Conservation (phyloP, 2,888 invertebrate species). For the Heliconius hortense region DNA sequence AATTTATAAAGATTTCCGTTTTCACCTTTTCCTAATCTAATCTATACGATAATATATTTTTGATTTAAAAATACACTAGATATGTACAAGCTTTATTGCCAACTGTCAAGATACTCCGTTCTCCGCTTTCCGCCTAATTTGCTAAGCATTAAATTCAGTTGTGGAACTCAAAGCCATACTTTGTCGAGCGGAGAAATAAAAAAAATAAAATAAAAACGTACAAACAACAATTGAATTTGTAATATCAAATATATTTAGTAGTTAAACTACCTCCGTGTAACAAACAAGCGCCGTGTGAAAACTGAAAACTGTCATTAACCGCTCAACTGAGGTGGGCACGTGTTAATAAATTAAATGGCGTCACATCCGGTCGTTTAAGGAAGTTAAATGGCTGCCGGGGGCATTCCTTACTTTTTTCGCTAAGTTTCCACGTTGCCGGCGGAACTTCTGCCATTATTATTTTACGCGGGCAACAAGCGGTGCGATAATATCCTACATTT, state of each 20-base stretch:
- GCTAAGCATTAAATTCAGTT: neutral
- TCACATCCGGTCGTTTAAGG: slow-evolving; percentile 74
- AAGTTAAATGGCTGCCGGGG: slow-evolving; percentile 72
- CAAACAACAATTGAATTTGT: neutral
- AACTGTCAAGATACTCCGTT: neutral
- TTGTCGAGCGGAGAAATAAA: neutral
- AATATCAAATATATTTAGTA: neutral
- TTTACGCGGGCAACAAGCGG: slow-evolving; percentile 83
- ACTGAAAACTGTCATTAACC: slow-evolving; percentile 70
- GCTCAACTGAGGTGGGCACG: slow-evolving; percentile 63
- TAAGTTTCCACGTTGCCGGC: slow-evolving; percentile 80
- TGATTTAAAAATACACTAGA: neutral
- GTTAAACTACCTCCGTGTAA: neutral
- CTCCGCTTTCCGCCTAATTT: neutral
- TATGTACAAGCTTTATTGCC: neutral
- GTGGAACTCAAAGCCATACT: no score
- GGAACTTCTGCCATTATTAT: slow-evolving; percentile 83
- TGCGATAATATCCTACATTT: slow-evolving; percentile 80
- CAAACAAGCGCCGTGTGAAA: slow-evolving; percentile 48
- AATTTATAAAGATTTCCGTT: slow-evolving; percentile 24
- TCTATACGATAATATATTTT: neutral
- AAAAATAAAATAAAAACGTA: no score
- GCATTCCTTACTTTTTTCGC: slow-evolving; percentile 80
- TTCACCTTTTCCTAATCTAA: neutral
- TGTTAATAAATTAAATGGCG: slow-evolving; percentile 82